A percentile compares a stretch with the other conserved stretches of the same genome.
Conservation (phyloP, 2,888 invertebrate species). For the Exephanes ischioxanthus region DNA sequence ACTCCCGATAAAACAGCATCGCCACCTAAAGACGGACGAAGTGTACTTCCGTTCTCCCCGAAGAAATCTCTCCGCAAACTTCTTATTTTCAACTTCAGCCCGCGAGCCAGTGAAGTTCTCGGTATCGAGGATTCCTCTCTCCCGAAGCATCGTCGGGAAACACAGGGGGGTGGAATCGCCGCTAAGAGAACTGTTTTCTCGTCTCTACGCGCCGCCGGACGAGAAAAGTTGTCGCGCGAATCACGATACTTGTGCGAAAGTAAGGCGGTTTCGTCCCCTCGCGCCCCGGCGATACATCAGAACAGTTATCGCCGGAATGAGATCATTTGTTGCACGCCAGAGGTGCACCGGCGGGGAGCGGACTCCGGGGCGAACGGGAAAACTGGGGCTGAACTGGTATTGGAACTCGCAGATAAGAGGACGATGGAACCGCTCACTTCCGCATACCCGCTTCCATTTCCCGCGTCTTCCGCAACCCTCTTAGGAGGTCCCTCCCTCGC, state of each 20-base stretch:
- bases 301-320: slow-evolving; percentile 81
- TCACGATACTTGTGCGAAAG: slow-evolving; percentile 7
- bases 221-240: slow-evolving; percentile 50
- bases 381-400: slow-evolving; percentile 75
- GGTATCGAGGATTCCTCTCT: slow-evolving; percentile 31
- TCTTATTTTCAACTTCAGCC: slow-evolving; percentile 32
- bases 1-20: slow-evolving; percentile 33
- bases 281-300: slow-evolving; percentile 78
- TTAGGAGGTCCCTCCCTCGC: slow-evolving; percentile 4
- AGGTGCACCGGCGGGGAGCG: slow-evolving; percentile 51
- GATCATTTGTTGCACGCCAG: slow-evolving; percentile 82
- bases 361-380: slow-evolving; percentile 70
- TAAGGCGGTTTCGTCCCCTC: slow-evolving; percentile 18
- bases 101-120: slow-evolving; percentile 30
- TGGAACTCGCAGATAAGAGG: slow-evolving; percentile 80
- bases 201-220: neutral
- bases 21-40: slow-evolving; percentile 39
- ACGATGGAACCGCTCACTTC: slow-evolving; percentile 68
- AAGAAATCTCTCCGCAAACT: slow-evolving; percentile 52
- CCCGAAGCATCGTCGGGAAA: slow-evolving; percentile 17
- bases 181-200: slow-evolving; percentile 29
- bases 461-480: slow-evolving; percentile 29
- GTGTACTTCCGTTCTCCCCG: slow-evolving; percentile 51
- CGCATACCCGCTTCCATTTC: slow-evolving; percentile 48
- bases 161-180: neutral